A percentile compares a stretch with the other conserved stretches of the same genome.
phyloP scores from a whole-genome alignment of 1,140 invertebrate species.

The Drosophila hydei region DNA sequence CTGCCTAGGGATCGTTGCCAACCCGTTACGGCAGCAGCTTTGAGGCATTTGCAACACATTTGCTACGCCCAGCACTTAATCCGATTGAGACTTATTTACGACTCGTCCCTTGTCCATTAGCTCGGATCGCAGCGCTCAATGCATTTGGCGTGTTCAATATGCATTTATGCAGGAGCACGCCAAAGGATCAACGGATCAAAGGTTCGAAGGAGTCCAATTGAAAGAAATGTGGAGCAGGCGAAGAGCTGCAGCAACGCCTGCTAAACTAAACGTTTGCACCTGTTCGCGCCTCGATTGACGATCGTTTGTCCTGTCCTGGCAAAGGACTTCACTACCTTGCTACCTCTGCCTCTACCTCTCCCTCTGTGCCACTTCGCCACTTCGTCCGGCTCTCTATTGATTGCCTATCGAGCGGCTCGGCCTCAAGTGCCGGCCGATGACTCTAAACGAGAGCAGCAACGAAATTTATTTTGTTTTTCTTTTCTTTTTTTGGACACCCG shows the following conservation, averaged over 20 bases:
- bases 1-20: no score
- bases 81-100: constrained; percentile 1
- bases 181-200: neutral
- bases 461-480: neutral
- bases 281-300: constrained; percentile 50
- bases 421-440: constrained; percentile 29
- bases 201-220: neutral
- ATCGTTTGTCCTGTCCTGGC: constrained; percentile 30
- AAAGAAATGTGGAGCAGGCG: neutral
- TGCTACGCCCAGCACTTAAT: neutral
- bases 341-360: neutral
- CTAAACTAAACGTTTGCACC: constrained; percentile 63
- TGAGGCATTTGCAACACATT: neutral
- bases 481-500: constrained; percentile 2
- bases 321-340: constrained; percentile 11
- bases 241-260: constrained; percentile 14
- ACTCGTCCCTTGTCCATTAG: neutral
- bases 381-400: constrained; percentile 43
- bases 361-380: neutral
- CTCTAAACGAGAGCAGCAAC: constrained; percentile 39
- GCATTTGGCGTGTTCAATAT: neutral
- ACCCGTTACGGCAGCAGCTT: neutral
- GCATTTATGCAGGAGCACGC: neutral
- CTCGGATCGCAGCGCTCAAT: neutral
- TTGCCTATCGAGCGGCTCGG: constrained; percentile 54